These are phyloP conservation scores for Mustelus asterias DNA, from an alignment of 2,113 vertebrate species.

Conservation along the genomic window DNA sequence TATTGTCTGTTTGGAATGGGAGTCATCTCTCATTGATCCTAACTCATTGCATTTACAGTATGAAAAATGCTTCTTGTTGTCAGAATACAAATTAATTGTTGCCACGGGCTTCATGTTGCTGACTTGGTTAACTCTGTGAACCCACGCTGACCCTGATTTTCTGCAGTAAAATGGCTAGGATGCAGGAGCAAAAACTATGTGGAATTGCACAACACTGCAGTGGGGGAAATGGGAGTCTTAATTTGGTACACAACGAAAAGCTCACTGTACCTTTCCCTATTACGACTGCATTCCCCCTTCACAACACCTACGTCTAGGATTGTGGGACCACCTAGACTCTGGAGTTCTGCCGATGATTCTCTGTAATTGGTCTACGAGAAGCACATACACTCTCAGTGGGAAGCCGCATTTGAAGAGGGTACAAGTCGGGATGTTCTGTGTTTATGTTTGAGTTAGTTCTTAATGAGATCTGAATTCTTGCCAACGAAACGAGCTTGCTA, in stretches of 20 bases:
- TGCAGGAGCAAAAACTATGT: not conserved
- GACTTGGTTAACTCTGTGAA: not conserved
- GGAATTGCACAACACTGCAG: not conserved
- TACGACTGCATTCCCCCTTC: not conserved
- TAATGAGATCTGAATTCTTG: slow-evolving; percentile 16
- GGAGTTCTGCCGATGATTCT: not conserved
- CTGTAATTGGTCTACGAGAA: not conserved
- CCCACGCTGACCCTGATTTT: not conserved
- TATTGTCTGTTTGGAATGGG: not conserved
- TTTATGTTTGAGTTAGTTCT: slow-evolving; percentile 1
- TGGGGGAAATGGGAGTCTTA: not conserved
- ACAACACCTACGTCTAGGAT: not conserved
- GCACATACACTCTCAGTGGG: not conserved
- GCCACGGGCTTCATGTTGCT: not conserved
- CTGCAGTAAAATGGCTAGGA: not conserved
- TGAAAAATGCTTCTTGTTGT: not conserved
- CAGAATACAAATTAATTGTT: not conserved
- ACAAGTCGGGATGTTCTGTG: not conserved
- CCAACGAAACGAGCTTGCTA: not conserved
- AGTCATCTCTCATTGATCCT: not conserved
- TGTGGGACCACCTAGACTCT: not conserved
- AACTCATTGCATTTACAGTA: not conserved
- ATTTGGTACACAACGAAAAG: not conserved
- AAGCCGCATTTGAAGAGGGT: not conserved
- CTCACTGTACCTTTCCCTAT: not conserved